Percentiles rank a stretch among this genome's conserved stretches.
phyloP scores from a whole-genome alignment of 2,797 vertebrate genomes.

The Emydoidea blandingii region DNA sequence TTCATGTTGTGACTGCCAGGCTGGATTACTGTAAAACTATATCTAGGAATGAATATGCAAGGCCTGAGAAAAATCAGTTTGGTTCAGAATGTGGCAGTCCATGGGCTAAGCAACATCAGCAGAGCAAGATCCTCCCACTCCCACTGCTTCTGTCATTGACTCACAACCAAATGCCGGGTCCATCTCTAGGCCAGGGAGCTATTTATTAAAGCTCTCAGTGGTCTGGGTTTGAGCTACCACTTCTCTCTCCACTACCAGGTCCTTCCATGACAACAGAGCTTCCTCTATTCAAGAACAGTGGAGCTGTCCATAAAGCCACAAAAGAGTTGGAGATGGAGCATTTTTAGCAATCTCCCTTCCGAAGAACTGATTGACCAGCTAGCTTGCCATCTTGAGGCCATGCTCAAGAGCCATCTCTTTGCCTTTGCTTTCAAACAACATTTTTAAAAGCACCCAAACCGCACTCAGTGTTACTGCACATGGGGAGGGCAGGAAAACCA shows the following conservation, averaged over 20 bases:
- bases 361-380: background rate
- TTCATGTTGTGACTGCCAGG: background rate
- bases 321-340: too few species aligned
- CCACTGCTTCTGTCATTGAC: background rate
- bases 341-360: background rate
- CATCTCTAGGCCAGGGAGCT: fast-evolving
- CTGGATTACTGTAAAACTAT: background rate
- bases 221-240: background rate
- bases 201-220: background rate
- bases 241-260: background rate
- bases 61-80: background rate
- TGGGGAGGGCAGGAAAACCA: background rate
- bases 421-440: background rate
- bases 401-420: background rate
- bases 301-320: background rate
- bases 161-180: background rate
- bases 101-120: background rate
- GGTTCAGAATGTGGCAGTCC: background rate
- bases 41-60: background rate
- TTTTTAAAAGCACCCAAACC: background rate
- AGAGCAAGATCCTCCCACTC: background rate
- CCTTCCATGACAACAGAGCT: background rate
- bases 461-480: background rate
- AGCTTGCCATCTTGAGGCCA: background rate
- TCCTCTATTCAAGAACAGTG: background rate